Evolutionary conservation across 2,113 vertebrate species (phyloP), one percentile per base, ranked within the genome.

Genomic region (Pandion haliaetus): DNA sequence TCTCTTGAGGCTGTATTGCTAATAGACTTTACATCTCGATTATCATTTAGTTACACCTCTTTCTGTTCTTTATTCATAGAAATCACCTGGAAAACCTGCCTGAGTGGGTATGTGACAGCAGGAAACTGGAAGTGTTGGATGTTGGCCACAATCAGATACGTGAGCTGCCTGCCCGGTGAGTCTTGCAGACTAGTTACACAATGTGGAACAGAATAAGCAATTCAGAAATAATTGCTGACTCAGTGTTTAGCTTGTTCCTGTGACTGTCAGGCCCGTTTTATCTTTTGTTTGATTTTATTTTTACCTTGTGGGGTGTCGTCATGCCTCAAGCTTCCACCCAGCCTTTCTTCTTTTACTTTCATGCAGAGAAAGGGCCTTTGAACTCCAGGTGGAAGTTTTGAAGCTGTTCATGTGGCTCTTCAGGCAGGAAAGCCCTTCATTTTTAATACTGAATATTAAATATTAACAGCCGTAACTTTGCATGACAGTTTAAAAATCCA

Each of bases 61-160:
- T 91, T 92, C 14, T 97, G 15, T 96, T 95, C 59, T 94, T 92
- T 82, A 28, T 70, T 86, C 89, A 57, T 86, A 99, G 99, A 98
- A 99, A 99, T 98, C 96, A 95, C 72, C 97, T 99, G 97, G 99
- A 99, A 97, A 98, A 92, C 34, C 90, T 99, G 88, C 99, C 99
- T 79, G 99, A 99, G 79, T 99, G 99, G 99, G 97, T 99, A 67
- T 99, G 99, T 97, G 99, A 99, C 95, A 99, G 99, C 78, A 99
- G 98, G 97, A 99, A 99, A 93, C 98, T 99, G 70, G 99, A 99
- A 97, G 99, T 99, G 79, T 96, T 99, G 97, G 99, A 99, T 86
- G 97, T 99, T 96, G 98, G 99, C 98, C 99, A 99, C 98, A 99
- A 99, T 98, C 98, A 98, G 93, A 98, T 99, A 96, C 88, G 95